Evolutionary conservation across 2,113 vertebrate species (phyloP).

Genomic region (Raphicerus campestris): DNA sequence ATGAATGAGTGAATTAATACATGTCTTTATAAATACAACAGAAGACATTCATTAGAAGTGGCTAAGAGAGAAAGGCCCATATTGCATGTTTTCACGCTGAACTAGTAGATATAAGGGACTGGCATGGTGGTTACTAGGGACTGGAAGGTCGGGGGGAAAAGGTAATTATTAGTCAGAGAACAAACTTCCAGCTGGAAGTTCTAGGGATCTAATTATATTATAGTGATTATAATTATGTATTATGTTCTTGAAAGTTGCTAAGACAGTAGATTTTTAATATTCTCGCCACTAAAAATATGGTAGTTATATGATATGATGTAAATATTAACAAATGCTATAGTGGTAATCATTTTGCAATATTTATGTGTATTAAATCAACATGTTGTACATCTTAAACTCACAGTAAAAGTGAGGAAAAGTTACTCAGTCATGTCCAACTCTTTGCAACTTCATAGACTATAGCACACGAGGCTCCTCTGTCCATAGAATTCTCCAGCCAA

Average conservation of each 20-base stretch:
- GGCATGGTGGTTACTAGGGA: background rate
- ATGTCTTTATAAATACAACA: background rate
- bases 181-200: background rate
- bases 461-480: background rate
- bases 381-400: background rate
- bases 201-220: background rate
- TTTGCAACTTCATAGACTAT: background rate
- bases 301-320: background rate
- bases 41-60: background rate
- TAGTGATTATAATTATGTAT: background rate
- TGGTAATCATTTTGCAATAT: background rate
- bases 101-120: background rate
- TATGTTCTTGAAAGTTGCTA: background rate
- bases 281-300: background rate
- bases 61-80: background rate
- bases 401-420: background rate
- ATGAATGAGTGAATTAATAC: background rate
- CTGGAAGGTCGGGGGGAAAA: background rate
- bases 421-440: background rate
- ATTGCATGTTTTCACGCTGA: background rate
- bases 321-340: background rate
- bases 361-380: background rate
- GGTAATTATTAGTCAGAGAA: background rate
- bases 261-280: background rate
- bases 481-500: background rate